Conservation (phyloP, 2,113 vertebrate species). For the Glaucomys volans region DNA sequence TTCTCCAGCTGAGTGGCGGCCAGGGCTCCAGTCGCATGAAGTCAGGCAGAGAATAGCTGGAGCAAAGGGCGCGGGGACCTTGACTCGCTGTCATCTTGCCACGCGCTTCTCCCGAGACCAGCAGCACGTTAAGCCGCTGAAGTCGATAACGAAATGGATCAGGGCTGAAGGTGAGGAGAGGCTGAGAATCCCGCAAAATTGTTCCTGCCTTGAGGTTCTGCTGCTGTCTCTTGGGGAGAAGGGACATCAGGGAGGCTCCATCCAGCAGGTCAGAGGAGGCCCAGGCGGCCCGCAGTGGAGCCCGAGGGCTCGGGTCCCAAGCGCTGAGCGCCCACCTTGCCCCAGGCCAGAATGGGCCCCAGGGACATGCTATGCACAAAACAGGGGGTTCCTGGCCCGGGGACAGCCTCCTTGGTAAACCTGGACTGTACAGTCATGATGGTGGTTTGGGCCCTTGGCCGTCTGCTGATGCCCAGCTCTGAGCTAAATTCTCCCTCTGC, state of each 20-base stretch:
- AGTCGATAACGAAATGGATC: constrained; percentile 34
- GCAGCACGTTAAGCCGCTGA: rapidly evolving
- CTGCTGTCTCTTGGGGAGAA: not conserved
- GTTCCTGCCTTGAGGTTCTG: not conserved
- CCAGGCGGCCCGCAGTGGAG: not conserved
- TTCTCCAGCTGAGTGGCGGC: constrained; percentile 51
- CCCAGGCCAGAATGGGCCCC: rapidly evolving
- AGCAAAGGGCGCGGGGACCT: not conserved
- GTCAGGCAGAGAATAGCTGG: constrained; percentile 45
- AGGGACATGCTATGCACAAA: rapidly evolving
- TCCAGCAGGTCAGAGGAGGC: not conserved
- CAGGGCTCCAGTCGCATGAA: not conserved
- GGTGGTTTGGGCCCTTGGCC: not conserved
- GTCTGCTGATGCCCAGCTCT: not conserved
- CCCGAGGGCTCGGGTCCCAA: not conserved
- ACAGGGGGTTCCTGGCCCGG: rapidly evolving
- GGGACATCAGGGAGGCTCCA: too few species aligned
- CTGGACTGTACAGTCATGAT: not conserved
- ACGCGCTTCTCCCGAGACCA: not conserved
- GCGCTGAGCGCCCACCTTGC: not conserved
- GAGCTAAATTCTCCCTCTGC: not conserved
- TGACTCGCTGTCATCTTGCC: constrained; percentile 49
- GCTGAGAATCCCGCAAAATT: not conserved
- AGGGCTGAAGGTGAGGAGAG: not conserved
- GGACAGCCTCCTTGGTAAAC: not conserved